Conservation (phyloP, 2,797 vertebrate genomes). For the Enteromius thamalakanensis region DNA sequence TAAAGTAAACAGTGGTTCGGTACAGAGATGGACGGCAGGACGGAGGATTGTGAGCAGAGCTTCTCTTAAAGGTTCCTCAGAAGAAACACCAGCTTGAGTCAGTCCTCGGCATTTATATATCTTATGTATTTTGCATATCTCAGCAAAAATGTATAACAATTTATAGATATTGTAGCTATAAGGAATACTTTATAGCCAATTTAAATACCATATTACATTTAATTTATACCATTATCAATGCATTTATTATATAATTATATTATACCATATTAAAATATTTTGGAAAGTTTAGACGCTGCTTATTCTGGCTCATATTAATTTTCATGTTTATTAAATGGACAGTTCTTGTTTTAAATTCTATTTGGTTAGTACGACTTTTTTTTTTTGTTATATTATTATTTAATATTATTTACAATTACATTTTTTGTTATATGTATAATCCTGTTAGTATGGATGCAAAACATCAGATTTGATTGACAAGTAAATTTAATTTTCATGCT, state of each 20-base stretch:
- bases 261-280: neutral
- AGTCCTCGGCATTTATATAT: neutral
- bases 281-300: neutral
- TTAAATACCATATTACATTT: neutral
- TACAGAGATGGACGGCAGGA: conserved; percentile 20
- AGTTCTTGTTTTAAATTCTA: neutral
- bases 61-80: conserved; percentile 22
- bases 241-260: too few species aligned
- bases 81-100: neutral
- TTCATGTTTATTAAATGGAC: neutral
- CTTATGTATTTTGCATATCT: neutral
- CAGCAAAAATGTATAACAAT: neutral
- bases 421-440: neutral
- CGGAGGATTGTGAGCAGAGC: conserved; percentile 11
- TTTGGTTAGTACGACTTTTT: neutral
- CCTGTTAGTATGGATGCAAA: neutral
- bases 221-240: too few species aligned
- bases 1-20: conserved; percentile 49
- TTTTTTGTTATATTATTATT: too few species aligned
- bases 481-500: neutral
- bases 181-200: neutral
- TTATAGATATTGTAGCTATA: neutral
- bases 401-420: too few species aligned
- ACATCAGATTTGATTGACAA: neutral
- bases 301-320: neutral